Evolutionary conservation across 2,888 invertebrate species (phyloP).

Genomic region (Allygus modestus): DNA sequence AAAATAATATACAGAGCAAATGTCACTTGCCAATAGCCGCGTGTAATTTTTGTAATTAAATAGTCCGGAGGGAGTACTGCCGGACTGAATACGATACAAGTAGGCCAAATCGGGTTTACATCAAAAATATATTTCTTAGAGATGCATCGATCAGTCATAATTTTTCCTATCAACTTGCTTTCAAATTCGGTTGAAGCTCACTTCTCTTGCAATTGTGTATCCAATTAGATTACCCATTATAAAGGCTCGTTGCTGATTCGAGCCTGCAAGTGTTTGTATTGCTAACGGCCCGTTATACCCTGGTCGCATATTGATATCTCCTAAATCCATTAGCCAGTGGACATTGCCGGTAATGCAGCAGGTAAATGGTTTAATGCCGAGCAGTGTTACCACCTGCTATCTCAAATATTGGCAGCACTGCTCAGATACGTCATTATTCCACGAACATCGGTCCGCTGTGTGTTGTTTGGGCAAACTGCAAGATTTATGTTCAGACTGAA

Average conservation of each 20-base stretch:
- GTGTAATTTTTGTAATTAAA: too few relatives aligned
- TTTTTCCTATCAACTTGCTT: too few relatives aligned
- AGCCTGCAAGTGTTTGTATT: constrained; percentile 28
- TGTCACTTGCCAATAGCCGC: too few relatives aligned
- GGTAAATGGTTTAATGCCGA: constrained; percentile 47
- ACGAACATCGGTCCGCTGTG: constrained; percentile 23
- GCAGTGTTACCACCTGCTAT: constrained; percentile 33
- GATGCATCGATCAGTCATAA: too few relatives aligned
- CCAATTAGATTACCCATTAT: neutral
- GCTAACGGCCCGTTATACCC: constrained; percentile 13
- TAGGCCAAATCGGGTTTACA: too few relatives aligned
- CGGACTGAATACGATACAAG: too few relatives aligned
- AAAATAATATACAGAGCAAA: too few relatives aligned
- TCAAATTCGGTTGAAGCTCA: too few relatives aligned
- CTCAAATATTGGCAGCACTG: constrained; percentile 38
- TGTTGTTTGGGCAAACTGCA: constrained; percentile 11
- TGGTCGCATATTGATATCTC: constrained; percentile 37
- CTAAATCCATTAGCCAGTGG: constrained; percentile 38
- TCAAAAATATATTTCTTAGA: too few relatives aligned
- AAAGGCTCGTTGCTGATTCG: neutral
- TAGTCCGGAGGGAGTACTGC: too few relatives aligned
- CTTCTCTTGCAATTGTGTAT: too few relatives aligned
- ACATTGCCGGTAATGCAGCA: constrained; percentile 41
- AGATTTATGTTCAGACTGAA: constrained; percentile 17
- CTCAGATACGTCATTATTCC: constrained; percentile 33